These are phyloP conservation scores for Gambusia affinis DNA, from an alignment of 2,113 vertebrate genomes.

Conservation along the genomic window DNA sequence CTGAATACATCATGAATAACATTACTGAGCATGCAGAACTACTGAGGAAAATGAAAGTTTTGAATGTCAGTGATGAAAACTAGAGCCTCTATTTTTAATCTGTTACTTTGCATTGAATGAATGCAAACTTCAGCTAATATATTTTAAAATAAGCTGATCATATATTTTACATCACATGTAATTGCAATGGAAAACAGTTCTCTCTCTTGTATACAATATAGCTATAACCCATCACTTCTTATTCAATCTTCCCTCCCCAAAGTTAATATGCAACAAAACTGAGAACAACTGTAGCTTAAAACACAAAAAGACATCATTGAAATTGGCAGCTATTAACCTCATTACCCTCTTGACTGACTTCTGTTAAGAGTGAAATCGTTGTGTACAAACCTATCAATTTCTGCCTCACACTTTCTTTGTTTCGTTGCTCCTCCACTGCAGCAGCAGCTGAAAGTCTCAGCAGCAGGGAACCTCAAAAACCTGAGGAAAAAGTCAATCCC, in stretches of 20 bases:
- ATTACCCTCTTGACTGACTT: conserved; percentile 2
- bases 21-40: neutral
- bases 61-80: neutral
- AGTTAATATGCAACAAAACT: no score
- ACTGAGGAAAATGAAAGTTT: neutral
- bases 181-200: neutral
- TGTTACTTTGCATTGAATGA: no score
- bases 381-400: conserved; percentile 4
- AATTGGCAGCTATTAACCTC: neutral
- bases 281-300: neutral
- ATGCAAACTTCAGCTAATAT: no score
- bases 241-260: neutral
- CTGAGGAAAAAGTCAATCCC: conserved; percentile 21
- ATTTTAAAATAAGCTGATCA: no score
- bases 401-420: conserved; percentile 10
- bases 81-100: no score
- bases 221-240: neutral
- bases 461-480: conserved; percentile 26
- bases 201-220: neutral
- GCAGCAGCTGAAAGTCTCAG: conserved; percentile 22
- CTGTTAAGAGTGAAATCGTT: conserved; percentile 8
- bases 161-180: no score
- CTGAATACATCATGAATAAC: neutral
- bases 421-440: conserved; percentile 4
- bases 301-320: neutral